Evolutionary conservation across 2,888 invertebrate genomes (phyloP).

Genomic region (Herminia tarsipennalis): DNA sequence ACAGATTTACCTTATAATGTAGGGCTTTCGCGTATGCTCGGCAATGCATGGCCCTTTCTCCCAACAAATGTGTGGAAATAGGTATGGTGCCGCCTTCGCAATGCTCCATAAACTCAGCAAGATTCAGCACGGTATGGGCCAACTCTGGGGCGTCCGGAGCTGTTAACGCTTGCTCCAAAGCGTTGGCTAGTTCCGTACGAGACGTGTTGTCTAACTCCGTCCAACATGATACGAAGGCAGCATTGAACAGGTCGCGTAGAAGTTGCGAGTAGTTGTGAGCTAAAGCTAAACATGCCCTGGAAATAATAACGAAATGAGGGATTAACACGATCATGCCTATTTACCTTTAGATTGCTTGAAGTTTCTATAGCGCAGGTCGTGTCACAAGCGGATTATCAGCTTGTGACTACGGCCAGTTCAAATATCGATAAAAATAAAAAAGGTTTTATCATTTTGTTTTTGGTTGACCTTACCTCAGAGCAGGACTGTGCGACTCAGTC

Average conservation of each 20-base stretch:
- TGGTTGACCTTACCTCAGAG: conserved; percentile 86
- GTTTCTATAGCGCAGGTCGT: too few species aligned
- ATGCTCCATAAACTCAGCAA: conserved; percentile 99
- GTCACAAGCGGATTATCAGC: too few species aligned
- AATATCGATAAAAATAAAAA: too few species aligned
- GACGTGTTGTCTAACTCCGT: conserved; percentile 94
- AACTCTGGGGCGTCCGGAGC: conserved; percentile 98
- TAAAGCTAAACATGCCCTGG: conserved; percentile 94
- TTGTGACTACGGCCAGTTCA: too few species aligned
- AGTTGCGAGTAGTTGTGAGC: conserved; percentile 98
- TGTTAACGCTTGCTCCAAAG: conserved; percentile 94
- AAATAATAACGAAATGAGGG: too few species aligned
- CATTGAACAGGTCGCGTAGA: conserved; percentile 98
- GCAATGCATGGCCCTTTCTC: conserved; percentile 97
- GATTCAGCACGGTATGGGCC: conserved; percentile 97
- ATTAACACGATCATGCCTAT: too few species aligned
- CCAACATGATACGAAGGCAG: conserved; percentile 99
- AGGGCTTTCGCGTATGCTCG: conserved; percentile 89
- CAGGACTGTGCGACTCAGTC: conserved; percentile 98
- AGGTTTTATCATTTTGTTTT: too few species aligned
- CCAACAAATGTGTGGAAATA: conserved; percentile 93
- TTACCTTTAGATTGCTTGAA: too few species aligned
- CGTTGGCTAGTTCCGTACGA: conserved; percentile 93
- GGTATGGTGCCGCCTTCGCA: conserved; percentile 98
- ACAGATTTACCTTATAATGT: conserved; percentile 81